These are phyloP conservation scores for Perca fluviatilis DNA, from an alignment of 2,113 vertebrate species.

Conservation along the genomic window DNA sequence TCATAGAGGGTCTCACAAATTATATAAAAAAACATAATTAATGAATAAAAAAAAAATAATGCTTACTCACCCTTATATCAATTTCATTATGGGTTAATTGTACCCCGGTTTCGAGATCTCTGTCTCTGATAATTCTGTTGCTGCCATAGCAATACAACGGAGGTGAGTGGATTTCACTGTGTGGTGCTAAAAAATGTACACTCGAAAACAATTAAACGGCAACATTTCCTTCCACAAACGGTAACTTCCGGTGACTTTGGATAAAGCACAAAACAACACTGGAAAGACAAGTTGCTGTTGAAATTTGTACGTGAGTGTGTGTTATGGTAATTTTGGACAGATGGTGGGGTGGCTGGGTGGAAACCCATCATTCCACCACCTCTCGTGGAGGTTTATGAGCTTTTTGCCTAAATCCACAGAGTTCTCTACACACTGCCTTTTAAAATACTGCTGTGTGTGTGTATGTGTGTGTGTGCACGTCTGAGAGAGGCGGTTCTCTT, in stretches of 20 bases:
- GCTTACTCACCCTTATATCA: neutral
- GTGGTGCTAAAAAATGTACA: neutral
- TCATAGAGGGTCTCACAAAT: neutral
- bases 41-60: neutral
- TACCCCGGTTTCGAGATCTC: neutral
- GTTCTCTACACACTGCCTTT: neutral
- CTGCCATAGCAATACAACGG: neutral
- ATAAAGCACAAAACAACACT: neutral
- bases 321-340: conserved; percentile 67
- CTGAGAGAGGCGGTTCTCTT: neutral
- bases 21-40: neutral
- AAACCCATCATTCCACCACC: conserved; percentile 63
- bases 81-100: neutral
- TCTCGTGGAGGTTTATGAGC: conserved; percentile 74
- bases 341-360: conserved; percentile 56
- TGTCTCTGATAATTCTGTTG: neutral
- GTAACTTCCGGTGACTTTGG: no score
- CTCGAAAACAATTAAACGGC: neutral
- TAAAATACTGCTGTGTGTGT: conserved; percentile 5
- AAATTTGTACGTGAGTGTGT: neutral
- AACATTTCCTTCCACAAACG: neutral
- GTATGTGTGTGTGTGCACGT: conserved; percentile 3
- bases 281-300: neutral
- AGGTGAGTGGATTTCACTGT: neutral
- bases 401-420: conserved; percentile 65